Conservation (phyloP, 2,113 vertebrate species). For the Misgurnus mizolepis region DNA sequence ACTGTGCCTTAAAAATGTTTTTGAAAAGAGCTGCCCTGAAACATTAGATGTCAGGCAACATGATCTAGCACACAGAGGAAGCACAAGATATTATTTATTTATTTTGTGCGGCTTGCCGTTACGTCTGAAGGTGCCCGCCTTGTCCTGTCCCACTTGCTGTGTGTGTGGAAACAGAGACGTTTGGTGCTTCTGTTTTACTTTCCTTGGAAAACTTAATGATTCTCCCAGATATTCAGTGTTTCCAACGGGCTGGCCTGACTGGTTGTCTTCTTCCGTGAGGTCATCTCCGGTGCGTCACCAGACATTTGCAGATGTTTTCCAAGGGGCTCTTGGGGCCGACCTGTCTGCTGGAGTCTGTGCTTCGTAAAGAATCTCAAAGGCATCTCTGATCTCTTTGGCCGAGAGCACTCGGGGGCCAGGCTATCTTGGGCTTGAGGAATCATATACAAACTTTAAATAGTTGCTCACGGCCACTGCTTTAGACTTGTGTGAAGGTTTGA, state of each 20-base stretch:
- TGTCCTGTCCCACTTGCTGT: not conserved
- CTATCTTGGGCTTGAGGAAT: not conserved
- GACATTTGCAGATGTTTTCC: slow-evolving; percentile 31
- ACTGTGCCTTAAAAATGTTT: slow-evolving; percentile 32
- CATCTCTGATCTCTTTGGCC: slow-evolving; percentile 5
- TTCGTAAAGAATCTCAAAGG: slow-evolving; percentile 25
- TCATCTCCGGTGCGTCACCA: slow-evolving; percentile 25
- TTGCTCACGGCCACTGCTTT: not conserved
- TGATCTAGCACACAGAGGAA: slow-evolving; percentile 67
- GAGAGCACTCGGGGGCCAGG: not conserved
- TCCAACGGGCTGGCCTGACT: slow-evolving; percentile 11
- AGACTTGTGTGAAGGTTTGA: not conserved
- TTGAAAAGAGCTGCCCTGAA: slow-evolving; percentile 65
- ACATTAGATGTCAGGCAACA: slow-evolving; percentile 76
- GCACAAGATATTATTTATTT: slow-evolving; percentile 80
- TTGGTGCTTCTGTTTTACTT: not conserved
- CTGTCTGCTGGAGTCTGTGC: slow-evolving; percentile 11
- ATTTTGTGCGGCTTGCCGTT: slow-evolving; percentile 55
- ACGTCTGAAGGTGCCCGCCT: slow-evolving; percentile 56
- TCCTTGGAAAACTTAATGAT: slow-evolving; percentile 20
- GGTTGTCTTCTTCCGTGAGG: slow-evolving; percentile 14
- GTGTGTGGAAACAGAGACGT: slow-evolving; percentile 14
- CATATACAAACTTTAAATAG: slow-evolving; percentile 7
- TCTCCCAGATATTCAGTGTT: slow-evolving; percentile 33
- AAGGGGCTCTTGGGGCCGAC: slow-evolving; percentile 7